Evolutionary conservation across 2,113 vertebrate species (phyloP), one percentile per base, ranked within the genome.

Genomic region (Nasalis larvatus): DNA sequence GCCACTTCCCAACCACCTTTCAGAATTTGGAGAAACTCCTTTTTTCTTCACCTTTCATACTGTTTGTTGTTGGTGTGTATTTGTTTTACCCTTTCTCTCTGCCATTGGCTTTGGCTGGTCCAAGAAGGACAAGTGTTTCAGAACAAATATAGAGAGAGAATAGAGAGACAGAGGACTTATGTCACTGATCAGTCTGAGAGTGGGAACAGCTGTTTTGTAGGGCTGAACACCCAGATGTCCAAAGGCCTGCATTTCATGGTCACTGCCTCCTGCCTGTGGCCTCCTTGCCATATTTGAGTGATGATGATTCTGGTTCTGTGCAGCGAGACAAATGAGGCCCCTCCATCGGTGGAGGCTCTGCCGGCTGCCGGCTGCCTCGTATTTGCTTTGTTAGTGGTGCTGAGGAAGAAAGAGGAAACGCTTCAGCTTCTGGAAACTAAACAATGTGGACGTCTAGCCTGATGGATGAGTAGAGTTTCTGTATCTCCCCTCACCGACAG

Each of bases 321-420:
- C 90, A 84, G 90, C 66, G 78, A 94, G 94, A 90, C 93, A 73
- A 80, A 97, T 90, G 73, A 94, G 52, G 52, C n/a, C 56, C 14
- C 47, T 85, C 63, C n/a, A 7, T 73, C 83, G 69, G 81, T 25
- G 91, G 60, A 82, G 14, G 49, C 60, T 49, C 32, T 5, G 14
- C 18, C 7, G 27, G 54, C 23, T 20, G 74, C 25, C 1, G 20
- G 37, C 56, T 88, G 77, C 89, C 94, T 97, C 40, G 1, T 8
- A 20, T 96, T 96, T 18, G 82, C 96, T 78, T 94, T 89, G 42
- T 69, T 58, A 3, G 32, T 76, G 1, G 89, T 91, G 81, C 78
- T 21, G 74, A 89, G 89, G 81, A 58, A 49, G 90, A 86, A 74
- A 81, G 80, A 89, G 63, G 60, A 78, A 97, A 90, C 32, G 5